These are phyloP conservation scores for Helogale parvula DNA, from an alignment of 2,113 vertebrate species.

Conservation along the genomic window DNA sequence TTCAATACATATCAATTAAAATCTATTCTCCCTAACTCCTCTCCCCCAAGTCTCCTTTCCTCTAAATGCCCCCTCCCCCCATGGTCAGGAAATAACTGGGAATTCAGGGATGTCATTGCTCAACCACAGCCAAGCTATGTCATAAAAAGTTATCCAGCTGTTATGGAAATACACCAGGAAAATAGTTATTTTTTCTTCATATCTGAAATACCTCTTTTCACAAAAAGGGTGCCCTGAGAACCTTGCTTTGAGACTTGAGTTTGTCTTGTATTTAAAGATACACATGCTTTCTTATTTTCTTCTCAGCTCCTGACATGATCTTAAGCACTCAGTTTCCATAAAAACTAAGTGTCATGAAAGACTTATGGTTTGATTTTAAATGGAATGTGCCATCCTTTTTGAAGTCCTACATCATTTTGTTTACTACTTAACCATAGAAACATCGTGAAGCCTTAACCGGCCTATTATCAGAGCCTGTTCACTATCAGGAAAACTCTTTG, in stretches of 20 bases:
- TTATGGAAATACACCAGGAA: background rate
- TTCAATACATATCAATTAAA: background rate
- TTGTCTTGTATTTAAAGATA: constrained; percentile 71
- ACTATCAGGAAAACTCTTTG: constrained; percentile 85
- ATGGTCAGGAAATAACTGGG: background rate
- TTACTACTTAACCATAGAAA: constrained; percentile 83
- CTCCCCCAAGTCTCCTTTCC: background rate
- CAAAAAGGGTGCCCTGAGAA: background rate
- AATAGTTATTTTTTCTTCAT: background rate
- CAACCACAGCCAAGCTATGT: background rate
- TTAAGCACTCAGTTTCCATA: constrained; percentile 81
- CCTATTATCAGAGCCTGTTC: constrained; percentile 85
- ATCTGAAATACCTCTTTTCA: constrained; percentile 4
- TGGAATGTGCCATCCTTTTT: constrained; percentile 85
- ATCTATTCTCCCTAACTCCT: background rate
- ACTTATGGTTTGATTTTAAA: constrained; percentile 73
- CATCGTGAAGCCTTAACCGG: constrained; percentile 81
- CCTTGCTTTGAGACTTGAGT: background rate
- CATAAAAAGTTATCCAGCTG: background rate
- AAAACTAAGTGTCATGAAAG: constrained; percentile 78
- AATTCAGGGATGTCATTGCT: background rate
- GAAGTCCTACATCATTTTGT: constrained; percentile 84
- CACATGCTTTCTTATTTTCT: constrained; percentile 72
- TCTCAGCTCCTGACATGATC: constrained; percentile 73
- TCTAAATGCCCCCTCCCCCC: background rate